Conservation (phyloP, 64 coral and sea anemone species). For the Porites lutea region DNA sequence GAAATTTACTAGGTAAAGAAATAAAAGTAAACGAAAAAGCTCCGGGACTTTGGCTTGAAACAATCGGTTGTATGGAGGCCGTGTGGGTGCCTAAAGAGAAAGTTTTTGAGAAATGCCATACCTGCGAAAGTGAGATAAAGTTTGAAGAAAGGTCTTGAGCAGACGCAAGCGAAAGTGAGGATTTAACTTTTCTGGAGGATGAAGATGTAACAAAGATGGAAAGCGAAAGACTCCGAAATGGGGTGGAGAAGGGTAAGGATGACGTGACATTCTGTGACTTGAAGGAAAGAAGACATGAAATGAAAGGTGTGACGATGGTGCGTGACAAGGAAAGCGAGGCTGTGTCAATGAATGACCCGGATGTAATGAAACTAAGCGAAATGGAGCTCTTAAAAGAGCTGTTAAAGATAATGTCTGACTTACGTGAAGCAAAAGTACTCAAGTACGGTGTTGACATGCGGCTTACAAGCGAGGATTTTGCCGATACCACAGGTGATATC, state of each 20-base stretch:
- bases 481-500: neutral
- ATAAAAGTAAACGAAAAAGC: neutral
- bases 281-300: neutral
- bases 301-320: neutral
- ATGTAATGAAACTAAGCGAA: neutral
- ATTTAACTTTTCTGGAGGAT: neutral
- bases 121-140: neutral
- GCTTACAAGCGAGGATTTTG: neutral
- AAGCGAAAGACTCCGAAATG: neutral
- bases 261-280: constrained; percentile 18
- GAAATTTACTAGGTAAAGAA: neutral
- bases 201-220: neutral
- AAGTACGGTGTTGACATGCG: neutral
- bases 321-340: neutral
- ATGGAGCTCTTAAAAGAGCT: constrained; percentile 7
- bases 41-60: neutral
- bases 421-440: constrained; percentile 31
- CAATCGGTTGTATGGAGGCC: neutral
- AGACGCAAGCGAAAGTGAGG: neutral
- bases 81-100: neutral
- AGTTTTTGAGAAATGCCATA: neutral
- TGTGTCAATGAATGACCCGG: neutral
- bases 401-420: neutral
- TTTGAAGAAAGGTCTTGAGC: neutral
- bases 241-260: neutral